These are phyloP conservation scores for Pseudorhombus dupliciocellatus DNA, from an alignment of 2,113 vertebrate species.

Conservation along the genomic window DNA sequence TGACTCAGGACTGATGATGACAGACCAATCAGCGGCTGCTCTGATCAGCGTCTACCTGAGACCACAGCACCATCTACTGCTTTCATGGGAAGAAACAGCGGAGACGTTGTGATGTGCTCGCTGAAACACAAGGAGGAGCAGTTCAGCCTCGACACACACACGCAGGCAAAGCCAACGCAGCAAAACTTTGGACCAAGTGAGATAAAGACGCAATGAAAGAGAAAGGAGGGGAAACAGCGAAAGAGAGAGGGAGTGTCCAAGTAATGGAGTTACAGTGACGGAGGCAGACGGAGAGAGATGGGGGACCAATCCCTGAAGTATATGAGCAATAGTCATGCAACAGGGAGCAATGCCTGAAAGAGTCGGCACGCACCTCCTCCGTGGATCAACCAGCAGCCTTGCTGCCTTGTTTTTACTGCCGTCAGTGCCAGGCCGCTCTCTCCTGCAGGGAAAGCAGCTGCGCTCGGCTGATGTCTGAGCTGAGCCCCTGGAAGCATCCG, in stretches of 20 bases:
- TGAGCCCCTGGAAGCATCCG: conserved; percentile 34
- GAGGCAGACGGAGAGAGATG: conserved; percentile 29
- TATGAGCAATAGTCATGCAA: conserved; percentile 81
- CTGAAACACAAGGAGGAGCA: conserved; percentile 62
- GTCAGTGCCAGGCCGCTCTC: conserved; percentile 51
- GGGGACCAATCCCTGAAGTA: conserved; percentile 65
- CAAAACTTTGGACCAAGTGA: conserved; percentile 60
- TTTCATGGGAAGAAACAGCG: too few species aligned
- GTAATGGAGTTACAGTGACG: conserved; percentile 51
- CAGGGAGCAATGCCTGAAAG: conserved; percentile 75
- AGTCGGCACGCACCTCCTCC: conserved; percentile 59
- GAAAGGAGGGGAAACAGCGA: conserved; percentile 49
- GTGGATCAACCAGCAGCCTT: conserved; percentile 66
- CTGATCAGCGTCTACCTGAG: background rate
- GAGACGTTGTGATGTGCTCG: conserved; percentile 42
- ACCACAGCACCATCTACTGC: conserved; percentile 13
- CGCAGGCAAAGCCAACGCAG: background rate
- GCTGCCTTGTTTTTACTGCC: conserved; percentile 45
- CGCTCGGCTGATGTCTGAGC: conserved; percentile 36
- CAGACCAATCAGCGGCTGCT: background rate
- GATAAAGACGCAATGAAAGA: conserved; percentile 50
- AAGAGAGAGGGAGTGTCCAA: conserved; percentile 61
- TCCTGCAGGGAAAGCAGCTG: conserved; percentile 61
- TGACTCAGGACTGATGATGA: conserved; percentile 14
- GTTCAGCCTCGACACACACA: conserved; percentile 39